These are phyloP conservation scores for Selenia dentaria DNA, from an alignment of 2,888 invertebrate genomes.

Conservation along the genomic window DNA sequence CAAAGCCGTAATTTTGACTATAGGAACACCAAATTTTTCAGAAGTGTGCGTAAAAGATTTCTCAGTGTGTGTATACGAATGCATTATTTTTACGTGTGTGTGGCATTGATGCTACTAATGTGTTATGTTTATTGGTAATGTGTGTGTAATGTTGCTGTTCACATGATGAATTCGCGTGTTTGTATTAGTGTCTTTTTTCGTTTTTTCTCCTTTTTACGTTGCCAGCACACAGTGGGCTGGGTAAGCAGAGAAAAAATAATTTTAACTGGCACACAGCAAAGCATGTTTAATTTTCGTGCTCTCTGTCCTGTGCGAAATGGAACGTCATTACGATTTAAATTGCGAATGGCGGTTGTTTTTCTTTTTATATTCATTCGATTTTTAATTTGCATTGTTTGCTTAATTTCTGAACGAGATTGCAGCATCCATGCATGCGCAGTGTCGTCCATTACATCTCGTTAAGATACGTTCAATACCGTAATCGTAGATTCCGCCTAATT, in stretches of 20 bases:
- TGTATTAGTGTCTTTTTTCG: constrained; percentile 76
- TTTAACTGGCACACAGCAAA: constrained; percentile 81
- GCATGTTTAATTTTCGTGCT: constrained; percentile 82
- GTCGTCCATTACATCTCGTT: constrained; percentile 20
- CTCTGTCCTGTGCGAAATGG: constrained; percentile 78
- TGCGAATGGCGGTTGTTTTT: constrained; percentile 74
- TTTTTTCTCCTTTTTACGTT: constrained; percentile 54
- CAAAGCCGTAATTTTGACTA: constrained; percentile 68
- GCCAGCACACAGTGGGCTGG: constrained; percentile 63
- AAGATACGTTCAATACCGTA: constrained; percentile 18
- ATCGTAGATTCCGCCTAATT: too few relatives aligned
- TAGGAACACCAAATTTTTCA: constrained; percentile 78
- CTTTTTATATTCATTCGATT: constrained; percentile 63
- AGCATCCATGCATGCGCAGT: constrained; percentile 11
- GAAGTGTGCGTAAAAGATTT: constrained; percentile 49
- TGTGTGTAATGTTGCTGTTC: constrained; percentile 70
- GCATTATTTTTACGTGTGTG: constrained; percentile 69
- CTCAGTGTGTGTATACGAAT: constrained; percentile 54
- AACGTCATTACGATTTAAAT: constrained; percentile 83
- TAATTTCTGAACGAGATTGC: constrained; percentile 52
- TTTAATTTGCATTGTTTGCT: constrained; percentile 74
- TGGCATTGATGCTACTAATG: constrained; percentile 44
- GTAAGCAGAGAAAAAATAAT: constrained; percentile 81
- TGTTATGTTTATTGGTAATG: constrained; percentile 51
- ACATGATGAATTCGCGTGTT: constrained; percentile 77